Percentiles rank a stretch among this genome's conserved stretches.
phyloP scores from a whole-genome alignment of 2,888 invertebrate genomes.

The Arge pagana region DNA sequence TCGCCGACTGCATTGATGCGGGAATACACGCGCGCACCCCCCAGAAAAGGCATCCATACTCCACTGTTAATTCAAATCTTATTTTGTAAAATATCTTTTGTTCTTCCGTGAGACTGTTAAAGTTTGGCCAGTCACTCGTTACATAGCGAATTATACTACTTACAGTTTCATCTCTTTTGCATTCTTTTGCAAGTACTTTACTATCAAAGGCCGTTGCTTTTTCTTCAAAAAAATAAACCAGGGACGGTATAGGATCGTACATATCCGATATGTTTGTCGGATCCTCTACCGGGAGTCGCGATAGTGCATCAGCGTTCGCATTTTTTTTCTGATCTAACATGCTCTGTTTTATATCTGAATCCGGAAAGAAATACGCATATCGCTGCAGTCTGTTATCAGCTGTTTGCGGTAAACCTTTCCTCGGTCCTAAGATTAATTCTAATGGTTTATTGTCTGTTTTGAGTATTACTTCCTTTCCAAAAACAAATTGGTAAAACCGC shows the following conservation, averaged over 20 bases:
- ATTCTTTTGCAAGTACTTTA: conserved; percentile 15
- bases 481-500: conserved; percentile 18
- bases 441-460: conserved; percentile 19
- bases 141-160: conserved; percentile 5
- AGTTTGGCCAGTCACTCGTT: conserved; percentile 11
- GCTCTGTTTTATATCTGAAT: neutral
- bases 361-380: conserved; percentile 18
- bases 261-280: conserved; percentile 9
- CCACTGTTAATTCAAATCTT: conserved; percentile 42
- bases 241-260: neutral
- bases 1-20: conserved; percentile 8
- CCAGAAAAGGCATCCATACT: conserved; percentile 26
- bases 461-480: conserved; percentile 5
- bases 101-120: conserved; percentile 6
- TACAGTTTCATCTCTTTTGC: conserved; percentile 9
- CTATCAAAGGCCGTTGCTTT: conserved; percentile 16
- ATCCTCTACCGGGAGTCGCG: neutral
- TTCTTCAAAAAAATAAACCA: conserved; percentile 10
- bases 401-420: conserved; percentile 19
- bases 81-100: too few species aligned
- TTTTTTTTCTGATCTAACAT: neutral
- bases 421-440: conserved; percentile 12
- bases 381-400: conserved; percentile 22
- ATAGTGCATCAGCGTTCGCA: neutral
- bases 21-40: conserved; percentile 22